Base-by-base conservation (phyloP, 2,888 invertebrate species). In the Hartigia nigra region DNA sequence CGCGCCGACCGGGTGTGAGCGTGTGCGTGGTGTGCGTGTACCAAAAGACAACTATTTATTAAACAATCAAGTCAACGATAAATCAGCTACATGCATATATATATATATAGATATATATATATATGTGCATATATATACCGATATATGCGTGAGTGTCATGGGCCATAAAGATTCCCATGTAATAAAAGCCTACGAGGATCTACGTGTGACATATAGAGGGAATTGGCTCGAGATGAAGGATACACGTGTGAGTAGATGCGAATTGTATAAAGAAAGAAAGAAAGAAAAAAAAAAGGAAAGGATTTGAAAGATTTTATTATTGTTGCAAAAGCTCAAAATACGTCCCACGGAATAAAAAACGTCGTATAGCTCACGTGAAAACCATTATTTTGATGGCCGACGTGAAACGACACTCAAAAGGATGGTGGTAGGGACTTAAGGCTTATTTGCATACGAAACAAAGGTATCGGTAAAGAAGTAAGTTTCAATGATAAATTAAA, bases 1-100 rank as follows among this genome's bases (percentile, higher is more conserved):
- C 77, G 77, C 80, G 80, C 74, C 77, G 81, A 80, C 80, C 79
- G 80, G 80, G 79, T 82, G 72, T 70, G 77, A 77, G 77, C 74
- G 77, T 77, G 77, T 72, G 72, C 72, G 72, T 55, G 55, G 55
- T 77, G 77, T 76, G 76, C 76, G 69, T 69, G 76, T 70, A 79
- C 72, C 77, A 79, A 78, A 82, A 79, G 78, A 83, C 80, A 80
- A 74, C 78, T 82, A 82, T 79, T 80, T 78, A 78, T 79, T 74
- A 75, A 78, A 81, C 81, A 82, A 84, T 74, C 79, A 82, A 83
- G 81, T 81, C 82, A 81, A 80, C 77, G 78, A 83, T 78, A 78
- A 82, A 81, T 84, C 75, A 78, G 81, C 79, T 76, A 78, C 74
- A 76, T 75, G 75, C 78, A 74, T 37, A 37, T 36, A 77, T 74